Percentiles rank a stretch among this genome's conserved stretches.
Evolutionary conservation across 2,113 vertebrate genomes (phyloP).

Genomic region (Burhinus bistriatus): DNA sequence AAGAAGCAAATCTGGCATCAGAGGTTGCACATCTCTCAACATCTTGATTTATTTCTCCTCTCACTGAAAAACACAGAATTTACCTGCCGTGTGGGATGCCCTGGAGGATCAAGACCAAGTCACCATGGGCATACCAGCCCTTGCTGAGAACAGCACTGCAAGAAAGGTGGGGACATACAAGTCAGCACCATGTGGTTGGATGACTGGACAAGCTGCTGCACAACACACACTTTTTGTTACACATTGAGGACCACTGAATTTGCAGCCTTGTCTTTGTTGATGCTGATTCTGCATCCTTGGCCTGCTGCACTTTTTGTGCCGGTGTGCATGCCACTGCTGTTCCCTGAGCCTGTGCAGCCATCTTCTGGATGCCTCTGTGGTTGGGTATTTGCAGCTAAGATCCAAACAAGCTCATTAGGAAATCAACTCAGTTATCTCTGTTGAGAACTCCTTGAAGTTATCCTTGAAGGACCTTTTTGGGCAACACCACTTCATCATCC

Average conservation of each 20-base stretch:
- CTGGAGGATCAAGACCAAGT: not conserved
- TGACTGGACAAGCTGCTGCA: not conserved
- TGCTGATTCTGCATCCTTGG: not conserved
- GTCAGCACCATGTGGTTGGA: not conserved
- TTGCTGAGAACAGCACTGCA: not conserved
- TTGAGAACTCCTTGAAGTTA: not conserved
- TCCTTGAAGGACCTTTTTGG: not conserved
- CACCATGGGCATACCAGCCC: not conserved
- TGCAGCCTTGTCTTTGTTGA: not conserved
- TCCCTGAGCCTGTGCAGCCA: not conserved
- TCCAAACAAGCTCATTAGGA: not conserved
- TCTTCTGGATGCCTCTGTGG: not conserved
- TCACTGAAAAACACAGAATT: not conserved
- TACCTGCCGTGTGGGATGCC: rapidly evolving
- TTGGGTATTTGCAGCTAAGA: not conserved
- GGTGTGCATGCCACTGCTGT: not conserved
- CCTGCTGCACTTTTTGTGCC: not conserved
- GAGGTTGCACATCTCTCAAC: not conserved
- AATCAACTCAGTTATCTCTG: not conserved
- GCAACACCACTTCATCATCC: not conserved
- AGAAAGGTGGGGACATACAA: not conserved
- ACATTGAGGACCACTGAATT: not conserved
- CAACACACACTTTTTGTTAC: not conserved
- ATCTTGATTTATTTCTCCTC: not conserved
- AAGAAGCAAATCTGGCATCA: not conserved